These are phyloP conservation scores for Anguilla obscura DNA, from an alignment of 2,797 vertebrate genomes.

Conservation along the genomic window DNA sequence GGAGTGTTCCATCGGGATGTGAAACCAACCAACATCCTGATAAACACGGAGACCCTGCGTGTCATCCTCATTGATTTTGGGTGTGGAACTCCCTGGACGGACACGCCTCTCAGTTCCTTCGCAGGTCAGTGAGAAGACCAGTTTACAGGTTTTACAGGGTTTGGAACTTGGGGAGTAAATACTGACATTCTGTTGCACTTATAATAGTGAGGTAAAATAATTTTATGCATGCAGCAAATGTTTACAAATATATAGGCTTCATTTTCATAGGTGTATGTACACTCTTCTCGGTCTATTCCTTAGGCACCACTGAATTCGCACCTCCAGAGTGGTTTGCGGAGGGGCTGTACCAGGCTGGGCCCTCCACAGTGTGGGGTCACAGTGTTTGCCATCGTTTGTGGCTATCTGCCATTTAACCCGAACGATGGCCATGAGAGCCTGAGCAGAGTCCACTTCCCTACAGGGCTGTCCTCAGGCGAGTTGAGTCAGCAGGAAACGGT, in stretches of 20 bases:
- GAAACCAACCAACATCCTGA: conserved; percentile 37
- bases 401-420: no score
- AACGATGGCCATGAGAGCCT: conserved; percentile 52
- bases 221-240: no score
- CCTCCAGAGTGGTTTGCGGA: conserved; percentile 64
- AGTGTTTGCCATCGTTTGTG: no score
- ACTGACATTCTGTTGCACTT: not conserved
- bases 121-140: conserved; percentile 22
- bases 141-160: no score
- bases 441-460: conserved; percentile 50
- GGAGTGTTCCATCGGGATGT: conserved; percentile 43
- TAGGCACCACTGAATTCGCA: conserved; percentile 63
- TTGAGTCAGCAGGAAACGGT: no score
- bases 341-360: conserved; percentile 57
- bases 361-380: conserved; percentile 50
- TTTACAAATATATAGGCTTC: no score
- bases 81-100: conserved; percentile 37
- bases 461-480: conserved; percentile 59
- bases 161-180: not conserved
- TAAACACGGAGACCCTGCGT: conserved; percentile 5
- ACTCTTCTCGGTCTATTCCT: no score
- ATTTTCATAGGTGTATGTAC: no score
- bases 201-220: no score
- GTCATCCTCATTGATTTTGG: conserved; percentile 49
- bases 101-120: conserved; percentile 32